Evolutionary conservation across 2,797 vertebrate genomes (phyloP).

Genomic region (Phoeniculus purpureus): DNA sequence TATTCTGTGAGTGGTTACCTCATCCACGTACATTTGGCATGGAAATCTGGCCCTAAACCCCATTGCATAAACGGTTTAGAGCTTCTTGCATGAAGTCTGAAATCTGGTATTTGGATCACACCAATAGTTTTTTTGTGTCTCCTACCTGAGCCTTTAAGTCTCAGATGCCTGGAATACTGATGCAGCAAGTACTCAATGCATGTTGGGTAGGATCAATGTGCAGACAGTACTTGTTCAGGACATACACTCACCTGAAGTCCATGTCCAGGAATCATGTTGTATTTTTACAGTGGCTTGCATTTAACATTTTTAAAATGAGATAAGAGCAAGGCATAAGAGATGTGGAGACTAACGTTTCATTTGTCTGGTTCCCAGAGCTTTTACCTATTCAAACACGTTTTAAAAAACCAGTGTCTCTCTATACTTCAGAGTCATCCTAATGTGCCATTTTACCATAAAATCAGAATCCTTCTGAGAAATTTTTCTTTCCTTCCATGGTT

Average conservation of each 20-base stretch:
- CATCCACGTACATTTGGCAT: neutral
- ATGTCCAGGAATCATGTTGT: neutral
- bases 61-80: neutral
- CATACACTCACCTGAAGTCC: neutral
- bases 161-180: neutral
- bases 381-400: neutral
- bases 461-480: neutral
- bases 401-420: neutral
- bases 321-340: neutral
- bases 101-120: neutral
- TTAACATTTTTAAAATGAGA: slow-evolving; percentile 23
- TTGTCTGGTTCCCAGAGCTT: neutral
- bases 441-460: slow-evolving; percentile 13
- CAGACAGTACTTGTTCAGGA: neutral
- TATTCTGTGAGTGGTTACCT: neutral
- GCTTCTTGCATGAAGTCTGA: neutral
- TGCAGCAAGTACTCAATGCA: neutral
- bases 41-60: neutral
- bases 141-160: neutral
- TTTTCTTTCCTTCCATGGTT: neutral
- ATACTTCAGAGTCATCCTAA: neutral
- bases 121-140: neutral
- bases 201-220: neutral
- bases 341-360: neutral
- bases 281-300: neutral